Evolutionary conservation across 1,140 invertebrate genomes (phyloP).

Genomic region (Drosophila oshimai): DNA sequence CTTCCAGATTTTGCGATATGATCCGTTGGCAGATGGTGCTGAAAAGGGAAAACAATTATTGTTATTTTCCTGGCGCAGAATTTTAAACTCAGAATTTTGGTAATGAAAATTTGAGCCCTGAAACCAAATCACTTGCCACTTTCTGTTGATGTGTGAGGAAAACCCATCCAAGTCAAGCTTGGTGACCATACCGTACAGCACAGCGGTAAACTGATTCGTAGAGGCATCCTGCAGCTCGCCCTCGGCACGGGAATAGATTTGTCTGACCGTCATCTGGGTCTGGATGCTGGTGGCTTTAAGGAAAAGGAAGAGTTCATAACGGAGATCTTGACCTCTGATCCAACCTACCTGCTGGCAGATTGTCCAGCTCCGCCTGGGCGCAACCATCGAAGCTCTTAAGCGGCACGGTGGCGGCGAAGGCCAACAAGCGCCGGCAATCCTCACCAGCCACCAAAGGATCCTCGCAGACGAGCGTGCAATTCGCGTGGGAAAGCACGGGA

Average conservation of each 20-base stretch:
- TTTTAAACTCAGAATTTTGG: neutral
- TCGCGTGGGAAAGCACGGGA: slow-evolving; percentile 62
- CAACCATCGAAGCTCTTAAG: slow-evolving; percentile 31
- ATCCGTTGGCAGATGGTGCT: slow-evolving; percentile 53
- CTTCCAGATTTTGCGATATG: slow-evolving; percentile 17
- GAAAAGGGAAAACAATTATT: neutral
- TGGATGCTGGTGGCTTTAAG: slow-evolving; percentile 78
- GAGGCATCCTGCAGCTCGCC: slow-evolving; percentile 72
- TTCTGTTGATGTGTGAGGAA: slow-evolving; percentile 49
- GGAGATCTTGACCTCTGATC: no score
- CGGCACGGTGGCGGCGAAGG: slow-evolving; percentile 36
- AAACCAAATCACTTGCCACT: slow-evolving; percentile 55
- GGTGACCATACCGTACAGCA: slow-evolving; percentile 83
- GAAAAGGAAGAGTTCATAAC: neutral
- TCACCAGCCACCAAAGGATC: slow-evolving; percentile 63
- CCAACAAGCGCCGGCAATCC: slow-evolving; percentile 30
- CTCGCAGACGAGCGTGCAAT: slow-evolving; percentile 82
- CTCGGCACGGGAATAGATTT: slow-evolving; percentile 83
- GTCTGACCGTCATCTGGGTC: slow-evolving; percentile 83
- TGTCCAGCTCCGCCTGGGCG: slow-evolving; percentile 20
- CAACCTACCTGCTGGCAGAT: slow-evolving; percentile 44
- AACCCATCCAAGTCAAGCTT: slow-evolving; percentile 84
- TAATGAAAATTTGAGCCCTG: neutral
- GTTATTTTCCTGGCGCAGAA: no score
- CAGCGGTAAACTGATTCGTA: slow-evolving; percentile 82